Evolutionary conservation across 2,888 invertebrate genomes (phyloP), one percentile per base, ranked within the genome.

Genomic region (Caenorhabditis zanzibari): DNA sequence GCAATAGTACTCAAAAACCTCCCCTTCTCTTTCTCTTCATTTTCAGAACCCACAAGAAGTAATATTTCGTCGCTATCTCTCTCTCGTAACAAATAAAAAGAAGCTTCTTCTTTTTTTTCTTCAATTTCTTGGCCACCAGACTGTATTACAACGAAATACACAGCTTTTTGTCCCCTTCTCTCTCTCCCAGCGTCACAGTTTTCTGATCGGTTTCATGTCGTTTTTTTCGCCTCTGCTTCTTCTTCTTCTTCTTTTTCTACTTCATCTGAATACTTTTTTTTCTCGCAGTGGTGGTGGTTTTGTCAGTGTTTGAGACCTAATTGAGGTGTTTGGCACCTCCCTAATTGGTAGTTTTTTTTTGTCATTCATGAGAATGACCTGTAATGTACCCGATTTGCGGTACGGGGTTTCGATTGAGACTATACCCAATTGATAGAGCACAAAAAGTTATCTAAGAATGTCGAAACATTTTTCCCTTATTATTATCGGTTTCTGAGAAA

Each of bases 181-280:
- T 16, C 56, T 44, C 68, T 35, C 16, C 52, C 38, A 68, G 54
- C 54, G 68, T 54, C 68, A 68, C 54, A 52, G 68, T 68, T 68
- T 68, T 68, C 54, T 68, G 68, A 68, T 68, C 68, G 54, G 68
- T 68, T 68, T 68, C 54, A 68, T 68, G 68, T 68, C 54, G 32
- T 22, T 32, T 19, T 22, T 38, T 14, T 41, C 41, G 19, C 14
- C 19, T 10, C 19, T n/a, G n/a, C n/a, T n/a, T n/a, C n/a, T n/a
- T n/a, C 49, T 22, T 3, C 41, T 4, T 22, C 61, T 32, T 16
- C 19, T n/a, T 52, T 52, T 35, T 47, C 44, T 22, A 22, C 61
- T 52, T 68, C 32, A 52, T 26, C 54, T 47, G 19, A 47, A 47
- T 47, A 47, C 26, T 22, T 68, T 52, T n/a, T 66, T 52, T 66